phyloP scores from a whole-genome alignment of 2,113 vertebrate genomes.

The Elgaria multicarinata region DNA sequence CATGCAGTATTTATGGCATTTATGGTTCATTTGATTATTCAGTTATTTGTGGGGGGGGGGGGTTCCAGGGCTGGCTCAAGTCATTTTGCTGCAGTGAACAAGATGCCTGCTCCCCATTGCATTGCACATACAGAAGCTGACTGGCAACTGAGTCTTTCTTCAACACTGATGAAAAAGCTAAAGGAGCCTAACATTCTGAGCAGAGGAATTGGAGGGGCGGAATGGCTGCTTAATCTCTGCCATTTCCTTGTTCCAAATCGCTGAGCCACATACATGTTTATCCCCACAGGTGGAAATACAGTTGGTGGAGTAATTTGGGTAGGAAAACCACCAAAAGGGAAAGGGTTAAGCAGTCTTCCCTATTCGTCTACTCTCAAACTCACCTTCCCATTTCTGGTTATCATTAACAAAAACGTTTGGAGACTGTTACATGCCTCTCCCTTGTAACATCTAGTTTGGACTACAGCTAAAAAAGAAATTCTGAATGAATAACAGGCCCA shows the following conservation, averaged over 20 bases:
- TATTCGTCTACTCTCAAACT: background rate
- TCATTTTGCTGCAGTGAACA: no score
- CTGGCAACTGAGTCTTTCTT: no score
- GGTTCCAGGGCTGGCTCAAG: no score
- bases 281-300: background rate
- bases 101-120: no score
- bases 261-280: background rate
- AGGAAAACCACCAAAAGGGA: background rate
- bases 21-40: no score
- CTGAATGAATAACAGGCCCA: constrained; percentile 44
- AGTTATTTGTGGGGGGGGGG: no score
- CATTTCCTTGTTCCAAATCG: background rate
- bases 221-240: background rate
- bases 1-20: no score
- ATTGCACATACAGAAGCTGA: no score
- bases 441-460: background rate
- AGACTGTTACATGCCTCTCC: background rate
- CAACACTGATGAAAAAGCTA: background rate
- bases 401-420: background rate
- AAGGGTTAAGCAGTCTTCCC: background rate
- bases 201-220: background rate
- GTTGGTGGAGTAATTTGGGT: background rate
- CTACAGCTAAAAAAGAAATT: constrained; percentile 69
- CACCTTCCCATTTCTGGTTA: background rate
- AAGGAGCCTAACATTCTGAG: background rate